Percentiles rank a stretch among this genome's conserved stretches.
These are phyloP conservation scores for Tinea semifulvella DNA, from an alignment of 2,888 invertebrate genomes.

Conservation along the genomic window DNA sequence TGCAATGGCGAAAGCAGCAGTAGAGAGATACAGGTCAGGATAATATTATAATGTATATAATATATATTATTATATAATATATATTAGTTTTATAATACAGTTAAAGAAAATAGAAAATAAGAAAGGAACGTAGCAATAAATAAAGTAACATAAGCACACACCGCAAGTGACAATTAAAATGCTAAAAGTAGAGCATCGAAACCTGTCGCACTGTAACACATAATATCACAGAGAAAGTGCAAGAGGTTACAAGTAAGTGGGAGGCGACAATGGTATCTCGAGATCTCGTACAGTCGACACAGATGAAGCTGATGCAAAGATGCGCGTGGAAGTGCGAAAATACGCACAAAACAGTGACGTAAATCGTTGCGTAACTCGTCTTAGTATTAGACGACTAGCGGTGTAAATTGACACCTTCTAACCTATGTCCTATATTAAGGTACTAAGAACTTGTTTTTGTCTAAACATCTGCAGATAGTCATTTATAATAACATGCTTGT, in stretches of 20 bases:
- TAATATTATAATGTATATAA: too few species aligned
- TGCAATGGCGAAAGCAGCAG: too few species aligned
- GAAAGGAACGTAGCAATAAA: not conserved
- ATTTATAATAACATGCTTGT: not conserved
- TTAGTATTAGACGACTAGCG: too few species aligned
- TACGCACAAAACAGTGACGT: not conserved
- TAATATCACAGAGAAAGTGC: slow-evolving; percentile 28
- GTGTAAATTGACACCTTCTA: slow-evolving; percentile 5
- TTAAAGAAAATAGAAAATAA: too few species aligned
- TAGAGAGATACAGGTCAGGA: too few species aligned
- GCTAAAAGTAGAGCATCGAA: not conserved
- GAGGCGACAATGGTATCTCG: slow-evolving; percentile 37
- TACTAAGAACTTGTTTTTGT: slow-evolving; percentile 1
- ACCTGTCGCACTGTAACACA: slow-evolving; percentile 10
- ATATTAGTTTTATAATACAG: too few species aligned
- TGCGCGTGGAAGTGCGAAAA: slow-evolving; percentile 3
- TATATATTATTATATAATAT: too few species aligned
- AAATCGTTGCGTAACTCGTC: slow-evolving; percentile 8
- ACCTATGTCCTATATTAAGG: slow-evolving; percentile 7
- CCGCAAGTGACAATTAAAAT: not conserved
- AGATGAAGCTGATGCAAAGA: slow-evolving; percentile 5
- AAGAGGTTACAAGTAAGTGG: slow-evolving; percentile 17
- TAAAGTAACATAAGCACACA: not conserved
- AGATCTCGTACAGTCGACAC: slow-evolving; percentile 24
- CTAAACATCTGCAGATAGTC: not conserved